Evolutionary conservation across 2,113 vertebrate genomes (phyloP), one percentile per base, ranked within the genome.

Genomic region (Protobothrops mucrosquamatus): DNA sequence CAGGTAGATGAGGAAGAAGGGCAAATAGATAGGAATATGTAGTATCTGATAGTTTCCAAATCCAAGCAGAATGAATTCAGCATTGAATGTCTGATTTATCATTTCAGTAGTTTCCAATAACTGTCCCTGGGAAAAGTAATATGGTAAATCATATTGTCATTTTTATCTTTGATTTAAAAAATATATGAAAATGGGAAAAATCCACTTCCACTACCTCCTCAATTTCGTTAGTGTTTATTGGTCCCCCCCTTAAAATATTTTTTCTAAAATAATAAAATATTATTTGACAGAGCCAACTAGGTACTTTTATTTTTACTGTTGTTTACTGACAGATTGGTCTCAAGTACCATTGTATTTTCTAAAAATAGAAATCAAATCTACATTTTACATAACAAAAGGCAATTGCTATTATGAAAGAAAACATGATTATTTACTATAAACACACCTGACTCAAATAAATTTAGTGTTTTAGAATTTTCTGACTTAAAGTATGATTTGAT

Each of bases 1-100:
- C 81, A 61, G 46, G 55, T 94, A 96, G n/a, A 93, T 43, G n/a
- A 94, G 48, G 43, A 93, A 64, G 22, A 96, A 94, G 0, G 96
- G 6, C 51, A 96, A 57, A 26, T 96, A 97, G 46, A 97, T 61
- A 9, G 94, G 89, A 52, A 92, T 69, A 2, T 92, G 64, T 4
- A 95, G 74, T 8, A 94, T 92, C 3, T 81, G 11, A 18, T 34
- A 2, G 9, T 54, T 88, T 88, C 52, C 87, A 88, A 88, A 88
- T 55, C 87, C 87, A 52, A 88, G 18, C 29, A 88, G 52, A 54
- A 88, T 88, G 51, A 88, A 88, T 88, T 54, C 51, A 54, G 4
- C n/a, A 24, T 29, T 54, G 14, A 9, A 18, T 18, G 87, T 54
- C 52, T 88, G 87, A 55, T 88, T 88, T 34, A 22, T 54, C 10